A percentile compares a stretch with the other conserved stretches of the same genome.
phyloP scores from a whole-genome alignment of 2,797 vertebrate genomes.

The Lepus townsendii region DNA sequence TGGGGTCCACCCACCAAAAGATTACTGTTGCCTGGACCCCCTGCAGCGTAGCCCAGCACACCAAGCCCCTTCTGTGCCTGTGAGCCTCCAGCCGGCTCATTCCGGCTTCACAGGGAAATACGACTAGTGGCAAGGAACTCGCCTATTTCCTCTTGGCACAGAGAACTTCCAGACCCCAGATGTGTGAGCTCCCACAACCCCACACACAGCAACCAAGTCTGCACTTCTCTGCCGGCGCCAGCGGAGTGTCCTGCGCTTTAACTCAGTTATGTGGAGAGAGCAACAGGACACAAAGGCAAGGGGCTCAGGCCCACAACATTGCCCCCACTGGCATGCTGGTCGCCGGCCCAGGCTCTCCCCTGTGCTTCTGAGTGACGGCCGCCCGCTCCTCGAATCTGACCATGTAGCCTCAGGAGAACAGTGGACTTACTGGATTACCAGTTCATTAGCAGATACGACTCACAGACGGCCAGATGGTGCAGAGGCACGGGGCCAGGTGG shows the following conservation, averaged over 20 bases:
- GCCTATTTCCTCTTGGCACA: neutral
- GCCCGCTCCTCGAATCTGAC: neutral
- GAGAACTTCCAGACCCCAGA: neutral
- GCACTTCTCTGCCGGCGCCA: neutral
- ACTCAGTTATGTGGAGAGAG: neutral
- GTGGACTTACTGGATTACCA: too few relatives aligned
- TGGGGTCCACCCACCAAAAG: neutral
- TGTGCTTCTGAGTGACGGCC: neutral
- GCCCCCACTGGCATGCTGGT: neutral
- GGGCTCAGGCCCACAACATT: neutral
- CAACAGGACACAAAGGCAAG: neutral
- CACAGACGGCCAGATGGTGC: neutral
- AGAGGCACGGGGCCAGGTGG: neutral
- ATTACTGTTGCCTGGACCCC: too few relatives aligned
- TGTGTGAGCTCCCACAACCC: neutral
- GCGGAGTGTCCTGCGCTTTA: too few relatives aligned
- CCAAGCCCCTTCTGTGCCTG: fast-evolving
- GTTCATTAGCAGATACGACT: neutral
- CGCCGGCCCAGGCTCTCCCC: neutral
- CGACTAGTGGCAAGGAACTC: neutral
- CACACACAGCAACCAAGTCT: neutral
- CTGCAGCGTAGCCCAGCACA: neutral
- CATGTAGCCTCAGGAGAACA: neutral
- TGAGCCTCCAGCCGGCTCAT: neutral
- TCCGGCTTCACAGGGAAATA: neutral